These are phyloP conservation scores for Dendroctonus ponderosae DNA, from an alignment of 1,140 invertebrate genomes.

Conservation along the genomic window DNA sequence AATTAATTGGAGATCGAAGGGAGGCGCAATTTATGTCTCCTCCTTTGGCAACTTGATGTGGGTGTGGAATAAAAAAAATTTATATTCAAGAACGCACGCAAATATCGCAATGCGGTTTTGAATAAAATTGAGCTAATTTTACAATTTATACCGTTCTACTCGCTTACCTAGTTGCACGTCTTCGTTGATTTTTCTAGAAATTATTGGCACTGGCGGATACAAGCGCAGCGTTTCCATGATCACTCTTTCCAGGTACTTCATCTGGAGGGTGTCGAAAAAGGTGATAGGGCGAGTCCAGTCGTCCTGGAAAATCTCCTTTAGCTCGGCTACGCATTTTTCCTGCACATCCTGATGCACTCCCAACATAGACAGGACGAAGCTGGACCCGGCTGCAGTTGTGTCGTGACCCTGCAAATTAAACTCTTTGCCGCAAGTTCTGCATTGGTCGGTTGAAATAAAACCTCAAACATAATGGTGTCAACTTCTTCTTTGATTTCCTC, in stretches of 20 bases:
- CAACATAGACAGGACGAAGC: slow-evolving; percentile 78
- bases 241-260: slow-evolving; percentile 81
- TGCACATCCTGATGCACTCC: slow-evolving; percentile 74
- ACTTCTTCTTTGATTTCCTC: slow-evolving; percentile 90
- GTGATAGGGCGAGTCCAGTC: slow-evolving; percentile 65
- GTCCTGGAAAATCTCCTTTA: slow-evolving; percentile 79
- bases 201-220: slow-evolving; percentile 80
- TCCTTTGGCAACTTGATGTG: too few relatives aligned
- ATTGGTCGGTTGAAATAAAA: background rate
- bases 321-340: slow-evolving; percentile 73
- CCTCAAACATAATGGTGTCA: slow-evolving; percentile 91
- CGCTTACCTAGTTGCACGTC: slow-evolving; percentile 62
- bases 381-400: slow-evolving; percentile 83
- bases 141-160: background rate
- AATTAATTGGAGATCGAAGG: too few relatives aligned
- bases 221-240: slow-evolving; percentile 80
- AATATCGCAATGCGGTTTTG: too few relatives aligned
- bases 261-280: slow-evolving; percentile 70
- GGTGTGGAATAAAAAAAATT: too few relatives aligned
- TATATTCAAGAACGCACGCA: too few relatives aligned
- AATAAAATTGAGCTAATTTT: too few relatives aligned
- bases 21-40: too few relatives aligned
- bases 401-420: slow-evolving; percentile 67
- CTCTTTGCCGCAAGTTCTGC: background rate
- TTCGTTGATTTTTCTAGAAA: slow-evolving; percentile 68